Evolutionary conservation across 2,797 vertebrate genomes (phyloP).

Genomic region (Lepus townsendii): DNA sequence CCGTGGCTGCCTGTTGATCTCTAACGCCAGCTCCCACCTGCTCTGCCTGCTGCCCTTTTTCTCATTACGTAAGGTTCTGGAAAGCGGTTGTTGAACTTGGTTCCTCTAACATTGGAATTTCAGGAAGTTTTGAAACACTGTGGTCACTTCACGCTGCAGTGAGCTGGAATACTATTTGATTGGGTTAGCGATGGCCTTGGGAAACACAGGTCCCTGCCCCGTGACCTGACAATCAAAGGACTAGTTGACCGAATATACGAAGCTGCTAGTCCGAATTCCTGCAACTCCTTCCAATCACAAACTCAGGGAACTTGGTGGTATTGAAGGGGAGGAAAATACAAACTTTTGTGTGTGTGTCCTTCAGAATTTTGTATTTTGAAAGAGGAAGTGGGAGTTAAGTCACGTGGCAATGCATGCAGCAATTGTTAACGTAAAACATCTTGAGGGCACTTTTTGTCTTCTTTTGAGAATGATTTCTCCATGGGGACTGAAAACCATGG

Average conservation of each 20-base stretch:
- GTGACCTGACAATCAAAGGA: not conserved
- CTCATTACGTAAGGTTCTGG: not conserved
- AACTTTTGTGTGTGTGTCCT: not conserved
- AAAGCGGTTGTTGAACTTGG: not conserved
- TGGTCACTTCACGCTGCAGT: too few species aligned
- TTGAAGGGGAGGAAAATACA: not conserved
- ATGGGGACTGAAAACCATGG: not conserved
- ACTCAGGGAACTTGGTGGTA: not conserved
- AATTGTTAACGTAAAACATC: not conserved
- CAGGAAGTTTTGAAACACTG: not conserved
- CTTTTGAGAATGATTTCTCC: not conserved
- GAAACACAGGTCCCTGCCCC: not conserved
- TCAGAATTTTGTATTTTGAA: not conserved
- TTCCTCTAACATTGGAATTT: not conserved
- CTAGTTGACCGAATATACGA: not conserved
- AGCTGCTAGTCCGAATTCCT: not conserved
- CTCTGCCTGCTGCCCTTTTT: not conserved
- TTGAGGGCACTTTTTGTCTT: not conserved
- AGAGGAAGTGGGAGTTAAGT: not conserved
- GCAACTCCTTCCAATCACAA: not conserved
- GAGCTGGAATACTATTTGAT: not conserved
- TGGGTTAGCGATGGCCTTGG: not conserved
- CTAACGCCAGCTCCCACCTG: not conserved
- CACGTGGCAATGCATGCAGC: not conserved
- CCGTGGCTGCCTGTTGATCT: rapidly evolving